Conservation (phyloP, 2,113 vertebrate genomes). For the Phylloscopus trochilus region DNA sequence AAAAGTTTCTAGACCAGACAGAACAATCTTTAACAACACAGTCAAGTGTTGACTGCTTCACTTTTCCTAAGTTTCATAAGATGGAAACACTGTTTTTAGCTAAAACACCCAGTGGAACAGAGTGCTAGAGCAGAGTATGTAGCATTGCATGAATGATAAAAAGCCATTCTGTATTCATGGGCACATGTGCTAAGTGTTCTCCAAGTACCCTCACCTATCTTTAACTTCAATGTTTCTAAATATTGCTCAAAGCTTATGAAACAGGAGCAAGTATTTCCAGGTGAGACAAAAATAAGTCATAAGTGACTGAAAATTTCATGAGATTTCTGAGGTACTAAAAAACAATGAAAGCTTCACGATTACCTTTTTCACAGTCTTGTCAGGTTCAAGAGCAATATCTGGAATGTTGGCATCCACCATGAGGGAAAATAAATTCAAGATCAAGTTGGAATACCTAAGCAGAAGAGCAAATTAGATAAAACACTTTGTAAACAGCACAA, state of each 20-base stretch:
- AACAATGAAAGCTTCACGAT: not conserved
- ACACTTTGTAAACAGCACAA: not conserved
- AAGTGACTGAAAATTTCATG: not conserved
- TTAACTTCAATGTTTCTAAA: not conserved
- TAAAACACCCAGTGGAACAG: not conserved
- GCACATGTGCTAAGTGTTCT: not conserved
- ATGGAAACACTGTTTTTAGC: not conserved
- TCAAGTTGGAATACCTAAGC: constrained; percentile 94
- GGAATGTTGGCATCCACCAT: constrained; percentile 99
- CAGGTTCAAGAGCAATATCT: constrained; percentile 97
- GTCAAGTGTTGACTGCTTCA: not conserved
- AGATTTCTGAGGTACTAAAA: not conserved
- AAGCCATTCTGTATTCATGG: not conserved
- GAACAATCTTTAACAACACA: not conserved
- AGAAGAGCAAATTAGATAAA: not conserved
- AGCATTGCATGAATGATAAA: not conserved
- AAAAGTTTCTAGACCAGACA: not conserved
- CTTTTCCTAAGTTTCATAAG: not conserved
- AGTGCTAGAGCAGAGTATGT: not conserved
- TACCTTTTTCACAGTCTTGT: constrained; percentile 99
- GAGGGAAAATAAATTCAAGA: constrained; percentile 96
- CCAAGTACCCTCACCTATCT: not conserved
- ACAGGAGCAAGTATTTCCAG: not conserved
- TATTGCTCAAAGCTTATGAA: not conserved
- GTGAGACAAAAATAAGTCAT: not conserved